Conservation (phyloP, 2,113 vertebrate genomes). For the Panurus biarmicus region DNA sequence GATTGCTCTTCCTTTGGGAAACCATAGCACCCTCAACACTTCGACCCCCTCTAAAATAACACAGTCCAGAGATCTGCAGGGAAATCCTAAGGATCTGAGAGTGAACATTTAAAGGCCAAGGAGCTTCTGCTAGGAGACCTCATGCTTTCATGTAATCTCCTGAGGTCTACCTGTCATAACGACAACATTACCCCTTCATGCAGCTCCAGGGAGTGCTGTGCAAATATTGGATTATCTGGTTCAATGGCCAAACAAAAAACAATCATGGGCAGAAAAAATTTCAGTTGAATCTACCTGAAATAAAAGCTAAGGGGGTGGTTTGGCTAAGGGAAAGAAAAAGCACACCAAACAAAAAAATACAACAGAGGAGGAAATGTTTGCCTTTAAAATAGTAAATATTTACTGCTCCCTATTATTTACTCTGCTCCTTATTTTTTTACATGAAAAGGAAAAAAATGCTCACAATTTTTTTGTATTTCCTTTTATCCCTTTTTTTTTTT, state of each 20-base stretch:
- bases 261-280: background rate
- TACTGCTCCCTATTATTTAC: background rate
- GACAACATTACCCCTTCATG: slow-evolving; percentile 35
- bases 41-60: background rate
- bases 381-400: background rate
- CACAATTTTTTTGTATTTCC: background rate
- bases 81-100: slow-evolving; percentile 14
- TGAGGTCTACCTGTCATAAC: slow-evolving; percentile 44
- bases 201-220: slow-evolving; percentile 39
- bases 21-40: background rate
- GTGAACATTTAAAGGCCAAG: slow-evolving; percentile 29
- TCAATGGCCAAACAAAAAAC: slow-evolving; percentile 42
- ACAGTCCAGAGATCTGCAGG: background rate
- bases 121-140: slow-evolving; percentile 1
- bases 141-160: background rate
- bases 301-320: background rate
- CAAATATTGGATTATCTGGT: slow-evolving; percentile 60
- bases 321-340: background rate
- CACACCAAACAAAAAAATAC: background rate
- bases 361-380: background rate
- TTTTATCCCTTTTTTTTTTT: background rate
- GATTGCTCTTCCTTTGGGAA: background rate
- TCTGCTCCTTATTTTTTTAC: background rate
- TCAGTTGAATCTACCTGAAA: background rate
- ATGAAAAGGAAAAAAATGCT: background rate